A percentile compares a stretch with the other conserved stretches of the same genome.
phyloP scores from a whole-genome alignment of 2,113 vertebrate species.

The Glareola pratincola region DNA sequence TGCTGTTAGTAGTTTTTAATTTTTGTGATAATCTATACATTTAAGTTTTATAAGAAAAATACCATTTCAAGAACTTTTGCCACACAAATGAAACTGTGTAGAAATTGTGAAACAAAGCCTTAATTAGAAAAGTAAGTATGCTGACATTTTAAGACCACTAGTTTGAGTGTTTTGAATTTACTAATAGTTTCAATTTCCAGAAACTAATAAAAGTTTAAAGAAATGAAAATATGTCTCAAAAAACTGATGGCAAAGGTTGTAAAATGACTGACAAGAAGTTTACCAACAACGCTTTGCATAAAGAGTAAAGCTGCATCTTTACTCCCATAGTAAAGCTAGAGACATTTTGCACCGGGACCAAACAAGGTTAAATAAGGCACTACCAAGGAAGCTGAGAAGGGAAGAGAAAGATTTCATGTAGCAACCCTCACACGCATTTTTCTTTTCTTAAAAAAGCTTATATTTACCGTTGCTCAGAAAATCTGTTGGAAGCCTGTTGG shows the following conservation, averaged over 20 bases:
- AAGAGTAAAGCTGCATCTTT: not conserved
- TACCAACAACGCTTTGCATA: not conserved
- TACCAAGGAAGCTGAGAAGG: not conserved
- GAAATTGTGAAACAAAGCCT: not conserved
- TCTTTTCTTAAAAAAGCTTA: not conserved
- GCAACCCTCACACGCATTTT: not conserved
- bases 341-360: not conserved
- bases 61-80: not conserved
- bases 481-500: not conserved
- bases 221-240: not conserved
- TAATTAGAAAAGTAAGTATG: not conserved
- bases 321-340: not conserved
- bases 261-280: not conserved
- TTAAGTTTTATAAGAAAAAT: not conserved
- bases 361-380: not conserved
- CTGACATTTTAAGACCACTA: not conserved
- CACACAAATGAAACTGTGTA: not conserved
- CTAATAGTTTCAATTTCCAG: not conserved
- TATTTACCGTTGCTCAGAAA: not conserved
- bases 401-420: not conserved
- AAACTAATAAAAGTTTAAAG: not conserved
- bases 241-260: not conserved
- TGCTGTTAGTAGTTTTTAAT: not conserved
- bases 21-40: not conserved
- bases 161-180: not conserved